Evolutionary conservation across 1,140 invertebrate genomes (phyloP).

Genomic region (Chelonus insularis): DNA sequence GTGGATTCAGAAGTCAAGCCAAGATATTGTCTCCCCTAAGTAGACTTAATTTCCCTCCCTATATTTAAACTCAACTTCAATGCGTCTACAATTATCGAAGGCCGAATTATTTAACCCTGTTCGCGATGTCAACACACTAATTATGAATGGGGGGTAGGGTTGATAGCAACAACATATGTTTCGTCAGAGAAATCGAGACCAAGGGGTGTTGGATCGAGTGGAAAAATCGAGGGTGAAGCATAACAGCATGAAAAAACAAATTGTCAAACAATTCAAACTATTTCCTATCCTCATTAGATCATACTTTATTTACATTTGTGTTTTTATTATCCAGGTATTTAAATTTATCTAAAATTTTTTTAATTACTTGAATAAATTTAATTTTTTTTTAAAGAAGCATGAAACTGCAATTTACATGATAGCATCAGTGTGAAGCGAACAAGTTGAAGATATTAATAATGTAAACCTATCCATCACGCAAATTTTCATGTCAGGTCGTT

Average conservation of each 20-base stretch:
- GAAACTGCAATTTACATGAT: no score
- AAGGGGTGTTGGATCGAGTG: not conserved
- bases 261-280: conserved; percentile 24
- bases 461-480: conserved; percentile 25
- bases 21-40: conserved; percentile 1
- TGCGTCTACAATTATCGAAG: conserved; percentile 38
- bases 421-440: not conserved
- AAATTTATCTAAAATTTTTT: not conserved
- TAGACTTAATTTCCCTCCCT: not conserved
- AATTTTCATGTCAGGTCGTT: not conserved
- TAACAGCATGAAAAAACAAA: conserved; percentile 27
- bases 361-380: not conserved
- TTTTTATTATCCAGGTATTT: conserved; percentile 2
- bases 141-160: not conserved
- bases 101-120: conserved; percentile 46
- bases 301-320: conserved; percentile 12
- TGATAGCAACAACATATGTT: conserved; percentile 14
- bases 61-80: conserved; percentile 19
- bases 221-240: conserved; percentile 17
- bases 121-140: conserved; percentile 23
- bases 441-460: conserved; percentile 13
- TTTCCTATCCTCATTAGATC: conserved; percentile 18
- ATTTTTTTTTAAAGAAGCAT: no score
- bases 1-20: conserved; percentile 3
- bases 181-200: conserved; percentile 18